Evolutionary conservation across 2,113 vertebrate species (phyloP).

Genomic region (Ariopsis seemanni): DNA sequence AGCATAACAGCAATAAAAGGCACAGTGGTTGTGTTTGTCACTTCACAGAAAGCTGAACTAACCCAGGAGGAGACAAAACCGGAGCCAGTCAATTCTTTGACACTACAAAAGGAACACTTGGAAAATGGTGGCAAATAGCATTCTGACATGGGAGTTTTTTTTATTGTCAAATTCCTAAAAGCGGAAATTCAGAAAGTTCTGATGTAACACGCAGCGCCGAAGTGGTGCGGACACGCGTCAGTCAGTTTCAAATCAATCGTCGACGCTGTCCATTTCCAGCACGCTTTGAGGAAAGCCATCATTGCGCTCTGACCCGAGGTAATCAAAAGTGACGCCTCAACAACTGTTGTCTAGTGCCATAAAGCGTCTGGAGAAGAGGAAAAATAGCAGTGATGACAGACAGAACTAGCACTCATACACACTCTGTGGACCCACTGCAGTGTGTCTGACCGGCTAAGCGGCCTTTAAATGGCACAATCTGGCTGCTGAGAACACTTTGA

Average conservation of each 20-base stretch:
- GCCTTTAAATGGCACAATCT: constrained; percentile 11
- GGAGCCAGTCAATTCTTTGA: neutral
- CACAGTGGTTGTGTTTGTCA: neutral
- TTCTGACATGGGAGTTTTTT: neutral
- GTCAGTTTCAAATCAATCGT: constrained; percentile 1
- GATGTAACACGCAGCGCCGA: neutral
- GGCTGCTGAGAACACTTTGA: constrained; percentile 6
- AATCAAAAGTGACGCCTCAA: constrained; percentile 23
- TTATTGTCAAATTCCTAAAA: neutral
- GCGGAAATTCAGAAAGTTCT: constrained; percentile 5
- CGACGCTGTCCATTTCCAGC: constrained; percentile 1
- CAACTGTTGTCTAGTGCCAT: constrained; percentile 3
- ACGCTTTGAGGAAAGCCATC: neutral
- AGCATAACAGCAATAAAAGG: neutral
- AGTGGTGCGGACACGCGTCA: neutral
- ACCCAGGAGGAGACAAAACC: neutral
- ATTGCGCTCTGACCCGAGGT: constrained; percentile 3
- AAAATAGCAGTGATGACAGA: constrained; percentile 17
- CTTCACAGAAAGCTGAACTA: neutral
- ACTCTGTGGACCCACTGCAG: constrained; percentile 19
- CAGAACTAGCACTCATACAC: neutral
- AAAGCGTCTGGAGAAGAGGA: neutral
- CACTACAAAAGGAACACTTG: neutral
- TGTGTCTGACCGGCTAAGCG: neutral
- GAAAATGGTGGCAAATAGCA: neutral